Evolutionary conservation across 2,888 invertebrate species (phyloP).

Genomic region (Deilephila porcellus): DNA sequence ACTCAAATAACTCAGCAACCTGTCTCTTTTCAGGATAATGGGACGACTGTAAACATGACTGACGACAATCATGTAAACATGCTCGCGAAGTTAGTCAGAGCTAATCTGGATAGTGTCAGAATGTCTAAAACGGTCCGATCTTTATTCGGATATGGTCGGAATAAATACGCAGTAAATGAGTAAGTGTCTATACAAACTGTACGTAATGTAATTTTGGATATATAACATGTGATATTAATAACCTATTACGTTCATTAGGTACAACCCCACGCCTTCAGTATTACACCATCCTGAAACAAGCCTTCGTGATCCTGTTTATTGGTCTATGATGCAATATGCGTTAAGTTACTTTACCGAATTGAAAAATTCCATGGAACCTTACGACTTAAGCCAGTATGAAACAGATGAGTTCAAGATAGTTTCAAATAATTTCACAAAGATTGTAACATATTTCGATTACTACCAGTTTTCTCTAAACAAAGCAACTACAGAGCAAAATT

Average conservation of each 20-base stretch:
- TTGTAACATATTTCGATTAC: constrained; percentile 67
- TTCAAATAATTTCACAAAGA: constrained; percentile 55
- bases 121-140: constrained; percentile 67
- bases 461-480: constrained; percentile 64
- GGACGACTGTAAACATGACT: constrained; percentile 62
- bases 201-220: neutral
- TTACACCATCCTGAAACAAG: constrained; percentile 74
- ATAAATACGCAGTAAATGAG: constrained; percentile 59
- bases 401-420: constrained; percentile 59
- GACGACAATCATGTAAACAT: constrained; percentile 69
- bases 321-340: constrained; percentile 64
- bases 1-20: constrained; percentile 3
- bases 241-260: constrained; percentile 55
- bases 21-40: constrained; percentile 62
- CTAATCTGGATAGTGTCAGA: constrained; percentile 66
- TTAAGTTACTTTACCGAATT: constrained; percentile 68
- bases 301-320: constrained; percentile 71
- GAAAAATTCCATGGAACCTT: constrained; percentile 58
- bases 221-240: neutral
- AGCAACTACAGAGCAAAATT: constrained; percentile 49
- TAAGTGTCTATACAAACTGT: constrained; percentile 46
- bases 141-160: constrained; percentile 68
- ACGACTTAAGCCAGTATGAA: constrained; percentile 60
- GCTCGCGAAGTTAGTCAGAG: constrained; percentile 68
- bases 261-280: constrained; percentile 72